Conservation (phyloP, 1,140 invertebrate genomes). For the Drosophila carrolli region DNA sequence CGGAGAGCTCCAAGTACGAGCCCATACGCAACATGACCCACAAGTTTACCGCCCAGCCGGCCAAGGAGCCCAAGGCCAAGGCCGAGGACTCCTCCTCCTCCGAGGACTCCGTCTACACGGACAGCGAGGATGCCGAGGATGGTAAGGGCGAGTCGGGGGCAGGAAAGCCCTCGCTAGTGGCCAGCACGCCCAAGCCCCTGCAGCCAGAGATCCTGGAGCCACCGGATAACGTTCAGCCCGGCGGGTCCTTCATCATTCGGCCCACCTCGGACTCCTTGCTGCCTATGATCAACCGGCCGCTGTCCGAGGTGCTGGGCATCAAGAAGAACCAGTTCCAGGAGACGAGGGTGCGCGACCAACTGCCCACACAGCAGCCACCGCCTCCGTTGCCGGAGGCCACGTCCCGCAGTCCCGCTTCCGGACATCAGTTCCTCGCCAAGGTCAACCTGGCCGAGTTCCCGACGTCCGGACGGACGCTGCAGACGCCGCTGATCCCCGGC, state of each 20-base stretch:
- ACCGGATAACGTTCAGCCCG: conserved; percentile 51
- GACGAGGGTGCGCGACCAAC: conserved; percentile 71
- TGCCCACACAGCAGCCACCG: conserved; percentile 58
- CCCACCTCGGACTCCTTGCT: conserved; percentile 75
- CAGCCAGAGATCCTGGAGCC: conserved; percentile 64
- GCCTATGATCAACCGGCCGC: conserved; percentile 83
- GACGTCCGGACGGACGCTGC: conserved; percentile 54
- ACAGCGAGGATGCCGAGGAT: conserved; percentile 60
- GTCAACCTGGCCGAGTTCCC: conserved; percentile 81
- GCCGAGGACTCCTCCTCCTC: conserved; percentile 65
- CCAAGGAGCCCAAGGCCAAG: conserved; percentile 34
- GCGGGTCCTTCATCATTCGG: conserved; percentile 75
- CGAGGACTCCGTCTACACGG: conserved; percentile 69
- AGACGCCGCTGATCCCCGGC: conserved; percentile 38
- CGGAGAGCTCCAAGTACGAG: conserved; percentile 84
- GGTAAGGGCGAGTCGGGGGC: conserved; percentile 27
- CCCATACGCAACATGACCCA: conserved; percentile 82
- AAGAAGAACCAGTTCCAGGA: conserved; percentile 84
- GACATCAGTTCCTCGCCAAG: conserved; percentile 75
- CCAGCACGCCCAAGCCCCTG: conserved; percentile 49
- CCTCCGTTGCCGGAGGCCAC: conserved; percentile 44
- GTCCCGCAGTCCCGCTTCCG: conserved; percentile 13
- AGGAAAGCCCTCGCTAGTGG: conserved; percentile 21
- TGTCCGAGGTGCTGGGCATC: conserved; percentile 83
- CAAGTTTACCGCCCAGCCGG: conserved; percentile 58